Base-by-base conservation (phyloP, 1,140 invertebrate species). In the Carcinoscorpius rotundicauda region DNA sequence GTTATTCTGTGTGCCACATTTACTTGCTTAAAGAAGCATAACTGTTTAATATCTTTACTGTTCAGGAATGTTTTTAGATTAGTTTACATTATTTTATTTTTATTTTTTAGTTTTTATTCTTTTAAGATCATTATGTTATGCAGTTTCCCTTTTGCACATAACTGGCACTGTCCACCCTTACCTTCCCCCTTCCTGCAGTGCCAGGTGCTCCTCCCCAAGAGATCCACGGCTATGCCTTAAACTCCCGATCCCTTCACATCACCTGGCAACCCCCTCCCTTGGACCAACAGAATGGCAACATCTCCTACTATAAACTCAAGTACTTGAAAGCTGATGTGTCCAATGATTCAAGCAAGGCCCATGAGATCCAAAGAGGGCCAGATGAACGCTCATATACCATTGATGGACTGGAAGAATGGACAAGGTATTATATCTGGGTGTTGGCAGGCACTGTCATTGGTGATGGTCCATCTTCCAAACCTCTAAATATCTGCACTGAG, bases 131-230 rank as follows among this genome's bases (percentile, higher is more conserved):
- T 29, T 29, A 29, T 29, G 29, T 29, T 29, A 29, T 29, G 29
- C 29, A 29, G 29, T 29, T 29, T 29, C 29, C 29, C 29, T 29
- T 29, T 29, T 29, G 29, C 29, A 29, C 29, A 29, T 29, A 29
- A 29, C 29, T 29, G 29, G 29, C 29, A 29, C 29, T 29, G 29
- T 29, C 29, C 29, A 29, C 29, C 60, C 58, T 61, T 53, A 57
- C 64, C 64, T 57, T 66, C 56, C 58, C 66, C 58, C 50, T 60
- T 62, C 64, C 63, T 51, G 78, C 83, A 94, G 92, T 93, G 82
- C 93, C 94, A 74, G 91, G 90, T 80, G 93, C 91, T 76, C 91
- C 94, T 73, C 95, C 94, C 75, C 87, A 87, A 82, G 92, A 95
- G 81, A 90, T 98, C 77, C 87, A 83, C 71, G 93, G 88, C 68